phyloP scores from a whole-genome alignment of 2,888 invertebrate genomes.

The Steinernema hermaphroditum region DNA sequence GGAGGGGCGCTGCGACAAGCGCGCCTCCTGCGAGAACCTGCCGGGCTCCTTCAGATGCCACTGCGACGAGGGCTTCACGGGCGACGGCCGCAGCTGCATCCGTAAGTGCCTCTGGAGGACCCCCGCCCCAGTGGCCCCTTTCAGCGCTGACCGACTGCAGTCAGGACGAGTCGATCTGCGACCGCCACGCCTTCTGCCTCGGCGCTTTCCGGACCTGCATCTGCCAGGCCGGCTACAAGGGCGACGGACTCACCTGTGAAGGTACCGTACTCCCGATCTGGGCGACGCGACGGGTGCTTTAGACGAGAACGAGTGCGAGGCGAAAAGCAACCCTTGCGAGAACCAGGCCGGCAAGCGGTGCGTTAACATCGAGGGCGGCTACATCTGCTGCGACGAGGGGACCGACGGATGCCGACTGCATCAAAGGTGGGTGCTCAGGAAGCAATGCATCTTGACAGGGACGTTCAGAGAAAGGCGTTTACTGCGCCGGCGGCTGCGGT shows the following conservation, averaged over 20 bases:
- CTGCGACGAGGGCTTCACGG: constrained; percentile 58
- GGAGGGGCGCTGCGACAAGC: constrained; percentile 33
- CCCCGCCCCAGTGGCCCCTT: constrained; percentile 36
- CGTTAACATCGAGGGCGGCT: constrained; percentile 64
- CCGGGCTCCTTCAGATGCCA: constrained; percentile 56
- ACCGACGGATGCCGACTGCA: constrained; percentile 63
- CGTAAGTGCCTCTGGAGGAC: constrained; percentile 43
- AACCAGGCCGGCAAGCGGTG: constrained; percentile 44
- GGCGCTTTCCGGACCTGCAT: constrained; percentile 54
- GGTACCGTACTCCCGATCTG: too few species aligned
- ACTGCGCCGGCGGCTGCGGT: constrained; percentile 61
- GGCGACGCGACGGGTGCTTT: too few species aligned
- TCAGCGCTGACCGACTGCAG: constrained; percentile 58
- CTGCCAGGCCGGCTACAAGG: constrained; percentile 59
- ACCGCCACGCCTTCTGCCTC: constrained; percentile 60
- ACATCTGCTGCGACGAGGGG: constrained; percentile 66
- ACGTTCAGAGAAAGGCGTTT: constrained; percentile 56
- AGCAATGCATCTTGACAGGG: background rate
- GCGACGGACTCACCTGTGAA: constrained; percentile 59
- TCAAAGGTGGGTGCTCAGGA: constrained; percentile 43
- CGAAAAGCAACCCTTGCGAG: constrained; percentile 51
- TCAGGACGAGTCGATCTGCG: constrained; percentile 54
- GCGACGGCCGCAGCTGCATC: constrained; percentile 56
- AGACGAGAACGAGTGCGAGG: constrained; percentile 65
- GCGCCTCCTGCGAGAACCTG: constrained; percentile 57